Percentiles rank a stretch among this genome's conserved stretches.
Conservation (phyloP, 2,113 vertebrate species). For the Serilophus lunatus region DNA sequence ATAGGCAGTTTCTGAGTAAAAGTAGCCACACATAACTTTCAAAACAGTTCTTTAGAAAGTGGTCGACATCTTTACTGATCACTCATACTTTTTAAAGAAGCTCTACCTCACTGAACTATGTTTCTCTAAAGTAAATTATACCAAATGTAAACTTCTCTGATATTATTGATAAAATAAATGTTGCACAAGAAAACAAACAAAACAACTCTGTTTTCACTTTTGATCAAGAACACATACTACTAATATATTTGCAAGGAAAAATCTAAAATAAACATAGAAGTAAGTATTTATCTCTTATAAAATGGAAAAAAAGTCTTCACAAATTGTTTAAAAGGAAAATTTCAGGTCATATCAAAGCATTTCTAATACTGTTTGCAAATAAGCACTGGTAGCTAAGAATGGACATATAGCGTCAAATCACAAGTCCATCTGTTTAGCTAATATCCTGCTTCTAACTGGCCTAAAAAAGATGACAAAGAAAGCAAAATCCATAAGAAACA, state of each 20-base stretch:
- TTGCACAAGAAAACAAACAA: not conserved
- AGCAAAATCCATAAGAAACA: not conserved
- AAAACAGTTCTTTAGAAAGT: not conserved
- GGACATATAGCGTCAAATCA: not conserved
- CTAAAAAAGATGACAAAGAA: not conserved
- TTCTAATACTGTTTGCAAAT: not conserved
- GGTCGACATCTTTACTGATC: not conserved
- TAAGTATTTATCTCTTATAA: not conserved
- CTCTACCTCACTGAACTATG: not conserved
- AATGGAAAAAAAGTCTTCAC: not conserved
- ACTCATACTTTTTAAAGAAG: not conserved
- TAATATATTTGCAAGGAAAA: not conserved
- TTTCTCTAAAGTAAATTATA: not conserved
- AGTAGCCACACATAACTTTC: constrained; percentile 24
- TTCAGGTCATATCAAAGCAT: not conserved
- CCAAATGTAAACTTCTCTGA: not conserved
- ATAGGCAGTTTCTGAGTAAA: constrained; percentile 35
- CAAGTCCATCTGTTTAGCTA: not conserved
- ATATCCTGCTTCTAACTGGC: not conserved
- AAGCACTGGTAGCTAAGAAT: not conserved
- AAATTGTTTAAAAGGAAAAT: not conserved
- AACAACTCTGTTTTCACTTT: not conserved
- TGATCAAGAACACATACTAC: not conserved
- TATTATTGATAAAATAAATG: not conserved
- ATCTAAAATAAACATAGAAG: not conserved